Percentiles rank a stretch among this genome's conserved stretches.
Conservation (phyloP, 2,888 invertebrate genomes). For the Spisula subtruncata region DNA sequence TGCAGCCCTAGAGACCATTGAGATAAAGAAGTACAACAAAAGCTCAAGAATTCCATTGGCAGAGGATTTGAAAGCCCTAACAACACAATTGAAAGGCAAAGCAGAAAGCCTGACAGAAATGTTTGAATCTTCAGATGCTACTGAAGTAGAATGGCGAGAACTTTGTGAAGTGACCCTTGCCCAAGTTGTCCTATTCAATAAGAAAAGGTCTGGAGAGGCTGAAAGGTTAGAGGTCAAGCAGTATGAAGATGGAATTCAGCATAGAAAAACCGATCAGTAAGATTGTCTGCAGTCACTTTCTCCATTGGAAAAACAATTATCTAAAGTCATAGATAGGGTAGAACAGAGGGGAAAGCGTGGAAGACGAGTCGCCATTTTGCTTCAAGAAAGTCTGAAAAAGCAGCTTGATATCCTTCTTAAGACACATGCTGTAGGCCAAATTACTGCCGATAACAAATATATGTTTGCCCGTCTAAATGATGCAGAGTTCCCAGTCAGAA, state of each 20-base stretch:
- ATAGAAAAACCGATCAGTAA: too few relatives aligned
- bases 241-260: constrained; percentile 36
- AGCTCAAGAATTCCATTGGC: constrained; percentile 39
- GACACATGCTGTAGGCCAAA: neutral
- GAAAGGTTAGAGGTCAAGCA: constrained; percentile 49
- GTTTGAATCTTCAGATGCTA: neutral
- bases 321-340: constrained; percentile 29
- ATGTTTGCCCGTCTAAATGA: constrained; percentile 51
- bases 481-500: constrained; percentile 29
- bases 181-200: constrained; percentile 52
- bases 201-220: constrained; percentile 45
- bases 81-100: constrained; percentile 29
- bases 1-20: constrained; percentile 33
- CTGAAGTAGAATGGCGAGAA: constrained; percentile 29
- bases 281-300: constrained; percentile 39
- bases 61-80: constrained; percentile 39
- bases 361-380: constrained; percentile 47
- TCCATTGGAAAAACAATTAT: constrained; percentile 46
- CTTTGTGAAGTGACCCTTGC: constrained; percentile 33
- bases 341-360: constrained; percentile 53
- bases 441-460: constrained; percentile 28
- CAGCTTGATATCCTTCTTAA: constrained; percentile 38
- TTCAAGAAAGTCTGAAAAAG: constrained; percentile 23
- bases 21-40: constrained; percentile 31
- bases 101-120: constrained; percentile 4